Evolutionary conservation across 2,797 vertebrate genomes (phyloP).

Genomic region (Enteromius mattozi): DNA sequence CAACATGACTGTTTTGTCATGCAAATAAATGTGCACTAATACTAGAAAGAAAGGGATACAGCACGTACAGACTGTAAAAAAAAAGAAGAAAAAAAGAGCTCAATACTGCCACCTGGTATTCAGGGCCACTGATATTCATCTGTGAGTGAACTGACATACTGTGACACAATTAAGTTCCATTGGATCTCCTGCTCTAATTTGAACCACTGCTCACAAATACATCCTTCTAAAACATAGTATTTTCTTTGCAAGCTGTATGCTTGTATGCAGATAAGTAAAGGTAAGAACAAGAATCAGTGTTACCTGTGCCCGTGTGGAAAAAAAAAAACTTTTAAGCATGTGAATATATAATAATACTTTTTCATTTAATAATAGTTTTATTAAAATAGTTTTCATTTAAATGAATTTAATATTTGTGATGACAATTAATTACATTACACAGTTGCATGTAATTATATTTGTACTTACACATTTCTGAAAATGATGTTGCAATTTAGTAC

Average conservation of each 20-base stretch:
- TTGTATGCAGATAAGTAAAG: too few species aligned
- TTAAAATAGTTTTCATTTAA: too few species aligned
- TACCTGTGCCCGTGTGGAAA: too few species aligned
- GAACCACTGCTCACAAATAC: background rate
- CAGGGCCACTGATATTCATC: background rate
- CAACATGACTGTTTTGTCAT: background rate
- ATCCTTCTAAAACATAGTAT: too few species aligned
- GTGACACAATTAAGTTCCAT: background rate
- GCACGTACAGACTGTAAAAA: background rate
- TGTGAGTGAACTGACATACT: background rate
- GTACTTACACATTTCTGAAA: background rate
- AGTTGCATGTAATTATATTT: background rate
- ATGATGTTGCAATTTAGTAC: background rate
- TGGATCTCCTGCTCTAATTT: background rate
- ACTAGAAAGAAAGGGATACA: background rate
- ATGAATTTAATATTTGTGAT: background rate
- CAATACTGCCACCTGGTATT: constrained; percentile 65
- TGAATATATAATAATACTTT: too few species aligned
- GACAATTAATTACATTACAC: background rate
- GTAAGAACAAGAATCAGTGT: too few species aligned
- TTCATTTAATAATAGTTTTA: too few species aligned
- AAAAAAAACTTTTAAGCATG: too few species aligned
- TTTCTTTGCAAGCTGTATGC: too few species aligned
- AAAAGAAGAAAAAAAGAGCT: constrained; percentile 36
- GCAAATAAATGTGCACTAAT: background rate